Evolutionary conservation across 2,888 invertebrate species (phyloP).

Genomic region (Sinohyriopsis cumingii): DNA sequence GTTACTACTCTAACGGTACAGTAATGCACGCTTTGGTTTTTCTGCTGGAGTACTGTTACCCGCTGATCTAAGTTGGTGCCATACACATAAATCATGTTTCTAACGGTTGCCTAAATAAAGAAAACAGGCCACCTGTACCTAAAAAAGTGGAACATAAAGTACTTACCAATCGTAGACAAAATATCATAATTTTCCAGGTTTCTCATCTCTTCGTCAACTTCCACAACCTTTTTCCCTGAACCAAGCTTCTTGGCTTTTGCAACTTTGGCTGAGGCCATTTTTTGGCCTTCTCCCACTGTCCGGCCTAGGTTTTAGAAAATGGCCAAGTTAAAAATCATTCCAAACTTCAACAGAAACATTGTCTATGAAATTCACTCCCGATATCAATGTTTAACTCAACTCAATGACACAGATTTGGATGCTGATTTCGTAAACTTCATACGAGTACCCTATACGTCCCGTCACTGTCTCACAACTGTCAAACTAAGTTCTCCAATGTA

Average conservation of each 20-base stretch:
- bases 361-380: background rate
- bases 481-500: too few species aligned
- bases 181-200: constrained; percentile 45
- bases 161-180: constrained; percentile 45
- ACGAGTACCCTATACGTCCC: too few species aligned
- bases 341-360: background rate
- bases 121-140: too few species aligned
- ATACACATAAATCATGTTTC: background rate
- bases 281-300: background rate
- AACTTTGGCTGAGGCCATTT: constrained; percentile 55
- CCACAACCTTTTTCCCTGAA: constrained; percentile 22
- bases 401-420: too few species aligned
- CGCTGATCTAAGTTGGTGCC: too few species aligned
- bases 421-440: too few species aligned
- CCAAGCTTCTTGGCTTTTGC: constrained; percentile 48
- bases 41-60: too few species aligned
- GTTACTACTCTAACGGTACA: background rate
- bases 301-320: too few species aligned
- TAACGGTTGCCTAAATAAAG: background rate
- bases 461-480: too few species aligned
- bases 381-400: background rate
- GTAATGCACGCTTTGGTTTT: background rate
- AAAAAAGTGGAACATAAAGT: background rate
- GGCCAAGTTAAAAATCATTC: too few species aligned
- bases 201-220: constrained; percentile 31